Base-by-base conservation (phyloP, 1,140 invertebrate genomes). In the Melitaea cinxia region DNA sequence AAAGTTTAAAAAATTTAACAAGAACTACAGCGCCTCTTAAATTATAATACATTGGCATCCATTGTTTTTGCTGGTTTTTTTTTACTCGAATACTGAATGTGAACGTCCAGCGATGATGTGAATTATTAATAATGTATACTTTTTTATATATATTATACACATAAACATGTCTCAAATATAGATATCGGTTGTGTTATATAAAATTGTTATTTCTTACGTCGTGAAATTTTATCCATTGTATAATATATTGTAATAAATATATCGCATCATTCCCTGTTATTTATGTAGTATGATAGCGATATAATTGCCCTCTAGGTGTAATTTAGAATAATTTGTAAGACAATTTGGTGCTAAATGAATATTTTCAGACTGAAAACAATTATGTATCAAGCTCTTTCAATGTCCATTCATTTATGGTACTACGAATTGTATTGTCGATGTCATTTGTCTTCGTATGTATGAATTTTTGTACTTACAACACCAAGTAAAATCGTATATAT, bases 231-330 rank as follows among this genome's bases (percentile, higher is more conserved):
- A 47, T 12, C 14, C 10, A 23, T 47, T 47, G 10, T 47, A n/a
- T 47, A 12, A 21, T 47, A 47, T 47, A 57, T 28, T 45, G n/a
- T 57, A 45, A 33, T 45, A n/a, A 30, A 52, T 21, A 69, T 82
- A 81, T 88, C 78, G 85, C 83, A 77, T 85, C 85, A 88, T 88
- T 88, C 85, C 85, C 82, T 77, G 68, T 72, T 75, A 63, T 79
- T 83, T 14, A 19, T 69, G 62, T 85, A 80, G 71, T 80, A 63
- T 83, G 84, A 85, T 87, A 83, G 85, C 82, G 82, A 85, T 85
- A 80, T 79, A 70, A 60, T 76, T 76, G 71, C 73, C 73, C 81
- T 64, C 58, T 81, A 85, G 76, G 70, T 82, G 58, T 79, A 78
- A 70, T 77, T 42, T 82, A 75, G 75, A 70, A 67, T 82, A 78